Evolutionary conservation across 1,140 invertebrate species (phyloP).

Genomic region (Lasioglossum albipes): DNA sequence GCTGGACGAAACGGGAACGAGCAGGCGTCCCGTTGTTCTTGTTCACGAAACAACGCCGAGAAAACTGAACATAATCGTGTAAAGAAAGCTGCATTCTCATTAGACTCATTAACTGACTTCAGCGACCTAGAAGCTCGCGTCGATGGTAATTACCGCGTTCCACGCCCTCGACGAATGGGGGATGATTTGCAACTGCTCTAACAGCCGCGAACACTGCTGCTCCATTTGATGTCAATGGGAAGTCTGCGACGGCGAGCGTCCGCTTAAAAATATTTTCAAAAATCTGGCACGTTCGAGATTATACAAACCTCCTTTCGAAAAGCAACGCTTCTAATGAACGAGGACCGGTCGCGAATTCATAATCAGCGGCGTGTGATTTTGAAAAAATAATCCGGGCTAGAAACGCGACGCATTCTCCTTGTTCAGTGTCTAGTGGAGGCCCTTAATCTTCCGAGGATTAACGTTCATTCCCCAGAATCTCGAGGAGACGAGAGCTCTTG

Average conservation of each 20-base stretch:
- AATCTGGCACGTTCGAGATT: too few species aligned
- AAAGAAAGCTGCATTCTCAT: constrained; percentile 29
- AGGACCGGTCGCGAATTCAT: too few species aligned
- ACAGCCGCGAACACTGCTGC: background rate
- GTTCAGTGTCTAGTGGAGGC: too few species aligned
- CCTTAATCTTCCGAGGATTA: too few species aligned
- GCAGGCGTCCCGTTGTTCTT: background rate
- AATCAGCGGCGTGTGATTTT: too few species aligned
- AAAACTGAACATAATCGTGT: background rate
- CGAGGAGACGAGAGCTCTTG: too few species aligned
- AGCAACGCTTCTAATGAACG: too few species aligned
- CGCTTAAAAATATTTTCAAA: background rate
- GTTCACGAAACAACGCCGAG: background rate
- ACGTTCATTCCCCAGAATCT: too few species aligned
- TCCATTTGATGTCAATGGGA: background rate
- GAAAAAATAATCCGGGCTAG: too few species aligned
- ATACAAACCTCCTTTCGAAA: too few species aligned
- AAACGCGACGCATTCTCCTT: too few species aligned
- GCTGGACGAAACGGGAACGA: background rate
- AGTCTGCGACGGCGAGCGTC: too few species aligned
- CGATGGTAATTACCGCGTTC: constrained; percentile 17
- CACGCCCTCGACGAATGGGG: constrained; percentile 1
- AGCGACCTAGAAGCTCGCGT: constrained; percentile 1
- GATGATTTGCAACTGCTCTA: constrained; percentile 9
- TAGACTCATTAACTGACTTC: constrained; percentile 27